Percentiles rank a stretch among this genome's conserved stretches.
Evolutionary conservation across 2,113 vertebrate species (phyloP).

Genomic region (Spea bombifrons): DNA sequence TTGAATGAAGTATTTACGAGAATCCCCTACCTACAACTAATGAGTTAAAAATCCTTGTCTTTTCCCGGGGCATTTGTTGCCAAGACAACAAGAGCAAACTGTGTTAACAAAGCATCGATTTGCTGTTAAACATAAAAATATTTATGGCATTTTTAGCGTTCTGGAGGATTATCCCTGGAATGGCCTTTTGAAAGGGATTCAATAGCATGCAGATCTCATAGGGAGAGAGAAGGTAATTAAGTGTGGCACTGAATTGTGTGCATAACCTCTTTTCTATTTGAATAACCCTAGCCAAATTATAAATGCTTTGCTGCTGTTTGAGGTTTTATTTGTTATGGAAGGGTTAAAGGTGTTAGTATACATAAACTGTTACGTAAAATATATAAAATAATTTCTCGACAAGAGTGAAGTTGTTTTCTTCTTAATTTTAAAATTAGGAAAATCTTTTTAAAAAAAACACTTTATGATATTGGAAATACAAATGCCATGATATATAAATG

Average conservation of each 20-base stretch:
- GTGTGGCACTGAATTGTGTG: slow-evolving; percentile 16
- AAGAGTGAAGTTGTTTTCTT: too few relatives aligned
- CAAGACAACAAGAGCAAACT: slow-evolving; percentile 20
- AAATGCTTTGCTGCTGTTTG: neutral
- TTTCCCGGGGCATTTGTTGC: slow-evolving; percentile 34
- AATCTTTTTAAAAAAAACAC: too few relatives aligned
- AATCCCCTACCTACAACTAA: slow-evolving; percentile 24
- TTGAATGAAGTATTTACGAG: slow-evolving; percentile 22
- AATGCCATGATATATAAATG: too few relatives aligned
- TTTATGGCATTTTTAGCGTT: slow-evolving; percentile 44
- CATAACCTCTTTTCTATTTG: neutral
- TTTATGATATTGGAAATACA: too few relatives aligned
- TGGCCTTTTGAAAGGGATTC: slow-evolving; percentile 37
- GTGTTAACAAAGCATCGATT: slow-evolving; percentile 46
- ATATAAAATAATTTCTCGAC: too few relatives aligned
- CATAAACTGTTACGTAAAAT: neutral
- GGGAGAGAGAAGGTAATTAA: slow-evolving; percentile 30
- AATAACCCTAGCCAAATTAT: neutral
- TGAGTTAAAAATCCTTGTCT: slow-evolving; percentile 24
- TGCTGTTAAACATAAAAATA: slow-evolving; percentile 47
- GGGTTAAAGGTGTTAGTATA: neutral
- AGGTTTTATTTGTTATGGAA: neutral
- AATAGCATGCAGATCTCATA: slow-evolving; percentile 16
- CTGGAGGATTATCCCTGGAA: slow-evolving; percentile 35
- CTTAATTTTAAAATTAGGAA: too few relatives aligned